Evolutionary conservation across 2,797 vertebrate genomes (phyloP).

Genomic region (Lateolabrax maculatus): DNA sequence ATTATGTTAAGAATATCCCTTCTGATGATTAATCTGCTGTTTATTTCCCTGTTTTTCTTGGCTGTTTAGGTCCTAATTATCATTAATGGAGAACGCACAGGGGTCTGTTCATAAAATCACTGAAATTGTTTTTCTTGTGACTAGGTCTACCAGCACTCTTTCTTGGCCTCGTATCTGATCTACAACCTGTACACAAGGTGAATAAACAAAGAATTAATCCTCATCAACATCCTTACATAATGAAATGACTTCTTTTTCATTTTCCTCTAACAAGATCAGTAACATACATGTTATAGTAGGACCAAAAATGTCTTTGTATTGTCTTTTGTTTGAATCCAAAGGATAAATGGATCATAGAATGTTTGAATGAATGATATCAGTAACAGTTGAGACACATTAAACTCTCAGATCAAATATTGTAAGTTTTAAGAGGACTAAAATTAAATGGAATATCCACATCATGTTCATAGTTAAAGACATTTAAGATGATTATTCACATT

Average conservation of each 20-base stretch:
- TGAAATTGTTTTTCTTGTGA: neutral
- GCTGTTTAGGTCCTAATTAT: neutral
- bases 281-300: neutral
- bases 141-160: constrained; percentile 82
- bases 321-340: neutral
- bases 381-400: neutral
- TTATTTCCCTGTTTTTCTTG: neutral
- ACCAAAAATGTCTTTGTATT: neutral
- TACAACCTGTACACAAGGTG: constrained; percentile 85
- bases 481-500: neutral
- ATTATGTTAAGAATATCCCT: neutral
- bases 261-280: neutral
- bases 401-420: neutral
- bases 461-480: neutral
- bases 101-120: neutral
- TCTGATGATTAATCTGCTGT: neutral
- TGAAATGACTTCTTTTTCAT: neutral
- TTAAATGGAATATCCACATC: neutral
- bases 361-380: no score
- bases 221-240: neutral
- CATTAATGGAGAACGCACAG: neutral
- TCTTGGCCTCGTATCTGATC: constrained; percentile 83
- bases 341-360: neutral
- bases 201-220: constrained; percentile 1
- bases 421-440: neutral